Evolutionary conservation across 2,888 invertebrate species (phyloP), one percentile per base, ranked within the genome.

Genomic region (Andrena praecox): DNA sequence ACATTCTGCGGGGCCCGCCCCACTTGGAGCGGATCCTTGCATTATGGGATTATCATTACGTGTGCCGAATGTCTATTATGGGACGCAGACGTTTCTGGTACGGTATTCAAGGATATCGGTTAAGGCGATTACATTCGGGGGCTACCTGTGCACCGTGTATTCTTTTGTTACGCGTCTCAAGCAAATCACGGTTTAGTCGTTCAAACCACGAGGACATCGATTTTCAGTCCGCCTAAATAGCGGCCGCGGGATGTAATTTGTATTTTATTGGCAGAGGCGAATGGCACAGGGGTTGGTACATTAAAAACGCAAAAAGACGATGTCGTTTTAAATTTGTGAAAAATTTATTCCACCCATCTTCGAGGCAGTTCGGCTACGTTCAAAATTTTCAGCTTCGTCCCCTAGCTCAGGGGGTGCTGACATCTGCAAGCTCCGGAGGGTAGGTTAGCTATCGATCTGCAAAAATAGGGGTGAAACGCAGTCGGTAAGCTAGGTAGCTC

Each of bases 1-100:
- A 81, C 80, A 50, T 74, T 84, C 80, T 80, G 82, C 74, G 20
- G 71, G 70, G 71, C 27, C 69, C 79, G 83, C 69, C 66, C 86
- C 72, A 84, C 83, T 85, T 80, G 80, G 79, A 81, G 62, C 66
- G 68, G 84, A 78, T 75, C 83, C 82, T 79, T 54, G 87, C 78
- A 89, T 89, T 89, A 89, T 87, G 81, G 87, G 89, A 89, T 89
- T 89, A 89, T 88, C 87, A 89, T 89, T 89, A 89, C 89, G 83
- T 73, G 73, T 85, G 78, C 72, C 82, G 78, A 79, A 86, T 80
- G 78, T 71, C 83, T 76, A 85, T 87, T 87, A 86, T 87, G 62
- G 71, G 27, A 10, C 63, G 33, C 52, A 35, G 71, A 59, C 62
- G 78, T 74, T 62, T 78, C 77, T 73, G 73, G 24, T 66, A 35